phyloP scores from a whole-genome alignment of 2,888 invertebrate genomes.

The Laothoe populi region DNA sequence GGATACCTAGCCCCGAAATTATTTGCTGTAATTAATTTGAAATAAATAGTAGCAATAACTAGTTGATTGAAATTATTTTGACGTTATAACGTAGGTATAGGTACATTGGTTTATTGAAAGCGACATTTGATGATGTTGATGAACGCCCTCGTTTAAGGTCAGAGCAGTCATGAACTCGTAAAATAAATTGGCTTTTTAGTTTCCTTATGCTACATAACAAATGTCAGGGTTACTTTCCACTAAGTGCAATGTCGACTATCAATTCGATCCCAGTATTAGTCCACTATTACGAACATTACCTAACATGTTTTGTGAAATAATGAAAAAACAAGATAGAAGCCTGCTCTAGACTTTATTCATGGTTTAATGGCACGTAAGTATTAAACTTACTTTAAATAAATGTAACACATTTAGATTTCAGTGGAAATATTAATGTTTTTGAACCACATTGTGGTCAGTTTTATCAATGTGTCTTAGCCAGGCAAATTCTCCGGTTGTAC shows the following conservation, averaged over 20 bases:
- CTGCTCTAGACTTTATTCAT: no score
- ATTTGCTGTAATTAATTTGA: neutral
- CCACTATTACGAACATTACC: neutral
- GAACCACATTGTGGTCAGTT: no score
- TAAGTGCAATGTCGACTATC: conserved; percentile 15
- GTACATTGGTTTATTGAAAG: neutral
- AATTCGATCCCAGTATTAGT: neutral
- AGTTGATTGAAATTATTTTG: neutral
- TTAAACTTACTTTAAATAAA: no score
- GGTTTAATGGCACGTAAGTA: no score
- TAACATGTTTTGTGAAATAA: no score
- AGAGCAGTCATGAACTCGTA: conserved; percentile 51
- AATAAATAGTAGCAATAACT: conserved; percentile 9
- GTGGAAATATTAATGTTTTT: no score
- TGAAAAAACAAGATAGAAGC: no score
- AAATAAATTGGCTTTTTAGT: conserved; percentile 49
- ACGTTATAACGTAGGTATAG: neutral
- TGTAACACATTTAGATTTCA: no score
- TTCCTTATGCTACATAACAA: conserved; percentile 46
- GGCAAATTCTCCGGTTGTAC: no score
- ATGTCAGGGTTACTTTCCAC: conserved; percentile 61
- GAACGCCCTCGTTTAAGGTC: conserved; percentile 44
- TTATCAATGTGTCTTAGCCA: no score
- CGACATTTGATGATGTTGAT: conserved; percentile 27
- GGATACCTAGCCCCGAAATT: neutral